These are phyloP conservation scores for Catajapyx aquilonaris DNA, from an alignment of 1,140 invertebrate species.

Conservation along the genomic window DNA sequence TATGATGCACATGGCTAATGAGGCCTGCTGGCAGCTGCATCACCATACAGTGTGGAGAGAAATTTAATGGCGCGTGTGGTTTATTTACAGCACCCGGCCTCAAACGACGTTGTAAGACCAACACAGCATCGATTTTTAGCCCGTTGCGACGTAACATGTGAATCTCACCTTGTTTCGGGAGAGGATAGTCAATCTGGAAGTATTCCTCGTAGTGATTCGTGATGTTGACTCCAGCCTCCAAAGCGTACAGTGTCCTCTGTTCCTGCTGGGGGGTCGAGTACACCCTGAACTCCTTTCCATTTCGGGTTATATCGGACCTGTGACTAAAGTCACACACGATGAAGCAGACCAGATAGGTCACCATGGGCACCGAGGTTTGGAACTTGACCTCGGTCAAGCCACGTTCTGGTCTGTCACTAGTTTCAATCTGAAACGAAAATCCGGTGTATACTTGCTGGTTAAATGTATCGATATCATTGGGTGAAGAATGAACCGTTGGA, in stretches of 20 bases:
- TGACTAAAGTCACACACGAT: slow-evolving; percentile 70
- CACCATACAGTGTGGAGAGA: too few relatives aligned
- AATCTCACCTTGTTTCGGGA: slow-evolving; percentile 58
- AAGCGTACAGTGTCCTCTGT: slow-evolving; percentile 56
- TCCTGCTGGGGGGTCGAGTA: slow-evolving; percentile 50
- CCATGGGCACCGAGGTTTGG: slow-evolving; percentile 64
- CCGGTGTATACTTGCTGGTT: too few relatives aligned
- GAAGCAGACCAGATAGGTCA: slow-evolving; percentile 75
- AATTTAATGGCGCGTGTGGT: too few relatives aligned
- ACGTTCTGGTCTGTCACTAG: slow-evolving; percentile 17
- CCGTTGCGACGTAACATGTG: too few relatives aligned
- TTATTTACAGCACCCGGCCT: too few relatives aligned
- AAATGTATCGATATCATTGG: too few relatives aligned
- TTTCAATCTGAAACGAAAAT: slow-evolving; percentile 17
- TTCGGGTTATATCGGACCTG: slow-evolving; percentile 27
- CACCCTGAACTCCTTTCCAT: slow-evolving; percentile 37
- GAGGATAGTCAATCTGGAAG: slow-evolving; percentile 63
- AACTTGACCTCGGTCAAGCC: slow-evolving; percentile 40
- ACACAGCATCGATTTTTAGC: too few relatives aligned
- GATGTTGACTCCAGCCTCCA: slow-evolving; percentile 49
- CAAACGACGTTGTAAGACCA: too few relatives aligned
- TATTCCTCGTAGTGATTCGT: slow-evolving; percentile 72
- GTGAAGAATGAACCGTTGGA: too few relatives aligned
- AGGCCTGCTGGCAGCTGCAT: too few relatives aligned
- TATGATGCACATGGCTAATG: too few relatives aligned